phyloP scores from a whole-genome alignment of 2,888 invertebrate species.

The Nineta flava region DNA sequence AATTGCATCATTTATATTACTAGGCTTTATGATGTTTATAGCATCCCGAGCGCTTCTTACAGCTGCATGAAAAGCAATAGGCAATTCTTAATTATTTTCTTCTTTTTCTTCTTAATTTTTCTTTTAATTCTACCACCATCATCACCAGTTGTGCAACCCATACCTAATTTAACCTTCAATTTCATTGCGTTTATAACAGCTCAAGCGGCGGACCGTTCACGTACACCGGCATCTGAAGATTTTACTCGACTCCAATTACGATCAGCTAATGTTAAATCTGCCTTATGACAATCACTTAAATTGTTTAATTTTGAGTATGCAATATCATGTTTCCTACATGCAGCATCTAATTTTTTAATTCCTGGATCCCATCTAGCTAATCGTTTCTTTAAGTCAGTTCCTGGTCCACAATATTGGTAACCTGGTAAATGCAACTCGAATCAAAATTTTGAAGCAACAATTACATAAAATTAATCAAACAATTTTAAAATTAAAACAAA shows the following conservation, averaged over 20 bases:
- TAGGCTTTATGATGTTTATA: too few relatives aligned
- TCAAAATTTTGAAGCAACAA: too few relatives aligned
- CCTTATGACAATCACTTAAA: neutral
- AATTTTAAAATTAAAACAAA: too few relatives aligned
- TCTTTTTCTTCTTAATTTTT: too few relatives aligned
- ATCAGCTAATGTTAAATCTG: neutral
- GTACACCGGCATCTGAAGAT: neutral
- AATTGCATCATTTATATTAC: neutral
- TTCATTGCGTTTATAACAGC: neutral
- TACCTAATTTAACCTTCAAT: neutral
- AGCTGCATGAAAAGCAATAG: too few relatives aligned
- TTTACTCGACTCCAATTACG: neutral
- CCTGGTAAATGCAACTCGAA: too few relatives aligned
- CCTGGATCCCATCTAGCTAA: neutral
- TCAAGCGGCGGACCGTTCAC: neutral
- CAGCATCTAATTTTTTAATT: neutral
- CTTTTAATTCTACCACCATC: too few relatives aligned
- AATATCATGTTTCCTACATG: neutral
- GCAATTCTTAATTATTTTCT: too few relatives aligned
- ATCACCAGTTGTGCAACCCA: neutral
- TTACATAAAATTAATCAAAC: too few relatives aligned
- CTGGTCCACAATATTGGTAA: neutral
- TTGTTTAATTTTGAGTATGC: neutral
- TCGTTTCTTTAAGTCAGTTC: neutral
- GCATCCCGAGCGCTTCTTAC: too few relatives aligned